Evolutionary conservation across 2,888 invertebrate genomes (phyloP).

Genomic region (Sarcophaga subvicina): DNA sequence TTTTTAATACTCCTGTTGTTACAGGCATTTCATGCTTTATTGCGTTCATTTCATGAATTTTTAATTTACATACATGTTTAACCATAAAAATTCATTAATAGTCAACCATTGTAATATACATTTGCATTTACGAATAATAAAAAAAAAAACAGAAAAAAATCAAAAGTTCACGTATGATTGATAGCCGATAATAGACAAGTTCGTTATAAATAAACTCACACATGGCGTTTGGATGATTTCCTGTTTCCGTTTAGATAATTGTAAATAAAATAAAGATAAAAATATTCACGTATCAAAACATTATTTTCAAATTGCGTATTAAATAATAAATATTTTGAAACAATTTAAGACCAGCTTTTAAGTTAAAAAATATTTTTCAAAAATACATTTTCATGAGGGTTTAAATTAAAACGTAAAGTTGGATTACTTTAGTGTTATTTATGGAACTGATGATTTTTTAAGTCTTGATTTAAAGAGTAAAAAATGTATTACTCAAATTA

Average conservation of each 20-base stretch:
- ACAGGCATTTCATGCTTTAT: not conserved
- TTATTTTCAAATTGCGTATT: not conserved
- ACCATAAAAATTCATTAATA: constrained; percentile 44
- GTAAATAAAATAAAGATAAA: not conserved
- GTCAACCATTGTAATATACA: not conserved
- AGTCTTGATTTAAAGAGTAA: too few species aligned
- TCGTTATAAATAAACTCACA: constrained; percentile 29
- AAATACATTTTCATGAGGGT: too few species aligned
- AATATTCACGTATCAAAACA: not conserved
- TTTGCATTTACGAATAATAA: constrained; percentile 9
- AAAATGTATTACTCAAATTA: too few species aligned
- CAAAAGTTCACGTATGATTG: constrained; percentile 27
- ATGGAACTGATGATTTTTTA: too few species aligned
- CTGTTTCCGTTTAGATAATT: constrained; percentile 52
- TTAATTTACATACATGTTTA: constrained; percentile 50
- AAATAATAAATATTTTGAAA: too few species aligned
- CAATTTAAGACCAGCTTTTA: too few species aligned
- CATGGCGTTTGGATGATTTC: constrained; percentile 52
- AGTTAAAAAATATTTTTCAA: too few species aligned
- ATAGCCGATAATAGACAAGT: constrained; percentile 33
- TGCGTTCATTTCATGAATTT: constrained; percentile 44
- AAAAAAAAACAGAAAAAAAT: not conserved
- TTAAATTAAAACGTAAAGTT: too few species aligned
- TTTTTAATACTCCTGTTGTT: not conserved
- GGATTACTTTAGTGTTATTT: too few species aligned